These are phyloP conservation scores for Triplophysa tibetana DNA, from an alignment of 2,113 vertebrate species.

Conservation along the genomic window DNA sequence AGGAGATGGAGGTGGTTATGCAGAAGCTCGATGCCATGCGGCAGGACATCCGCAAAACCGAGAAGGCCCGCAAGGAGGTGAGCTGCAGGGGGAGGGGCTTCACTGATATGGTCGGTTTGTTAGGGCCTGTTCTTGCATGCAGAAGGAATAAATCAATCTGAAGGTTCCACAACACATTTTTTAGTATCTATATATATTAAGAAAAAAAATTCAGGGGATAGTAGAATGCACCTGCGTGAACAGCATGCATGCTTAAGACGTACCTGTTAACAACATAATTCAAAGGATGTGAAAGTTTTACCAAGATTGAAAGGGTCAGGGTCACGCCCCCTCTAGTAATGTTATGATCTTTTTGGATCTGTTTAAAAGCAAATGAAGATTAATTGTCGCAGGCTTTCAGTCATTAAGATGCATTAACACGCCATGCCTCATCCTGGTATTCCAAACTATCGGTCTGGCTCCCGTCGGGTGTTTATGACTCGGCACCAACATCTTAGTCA, in stretches of 20 bases:
- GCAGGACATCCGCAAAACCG: constrained; percentile 86
- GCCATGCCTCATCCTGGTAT: constrained; percentile 2
- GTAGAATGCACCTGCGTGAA: background rate
- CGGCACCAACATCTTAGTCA: constrained; percentile 17
- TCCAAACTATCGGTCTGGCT: constrained; percentile 8
- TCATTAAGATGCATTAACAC: background rate
- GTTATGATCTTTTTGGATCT: constrained; percentile 1
- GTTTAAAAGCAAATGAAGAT: constrained; percentile 12
- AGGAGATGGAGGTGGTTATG: constrained; percentile 85
- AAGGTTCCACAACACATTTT: no score
- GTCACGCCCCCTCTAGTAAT: background rate
- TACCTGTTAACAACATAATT: background rate
- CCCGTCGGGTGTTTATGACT: constrained; percentile 29
- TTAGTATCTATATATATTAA: no score
- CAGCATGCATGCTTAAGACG: background rate
- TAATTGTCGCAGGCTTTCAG: background rate
- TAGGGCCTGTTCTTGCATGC: no score
- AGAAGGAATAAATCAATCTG: no score
- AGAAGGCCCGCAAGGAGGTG: constrained; percentile 93
- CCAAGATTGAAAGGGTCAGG: constrained; percentile 9
- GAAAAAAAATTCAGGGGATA: no score
- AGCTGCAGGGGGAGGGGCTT: background rate
- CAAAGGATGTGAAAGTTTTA: background rate
- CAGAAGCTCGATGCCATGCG: constrained; percentile 86
- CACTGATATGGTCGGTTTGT: no score